Evolutionary conservation across 2,888 invertebrate genomes (phyloP), one percentile per base, ranked within the genome.

Genomic region (Tenthredo livida): DNA sequence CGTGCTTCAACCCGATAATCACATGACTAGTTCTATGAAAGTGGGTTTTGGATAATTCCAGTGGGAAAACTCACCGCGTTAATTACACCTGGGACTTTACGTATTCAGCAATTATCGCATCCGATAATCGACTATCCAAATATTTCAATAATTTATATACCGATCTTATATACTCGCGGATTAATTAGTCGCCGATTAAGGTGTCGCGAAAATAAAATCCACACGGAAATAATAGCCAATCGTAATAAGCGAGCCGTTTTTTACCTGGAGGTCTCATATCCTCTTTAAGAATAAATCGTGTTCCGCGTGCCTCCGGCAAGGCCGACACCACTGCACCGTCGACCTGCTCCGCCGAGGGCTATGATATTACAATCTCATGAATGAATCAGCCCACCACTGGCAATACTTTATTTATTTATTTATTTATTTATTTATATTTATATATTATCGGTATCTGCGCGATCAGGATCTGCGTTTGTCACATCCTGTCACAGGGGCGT

Each of bases 281-380:
- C 82, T 83, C 82, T 83, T 67, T 78, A 78, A 78, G 82, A 58
- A 25, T n/a, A 40, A 67, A 83, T 47, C 82, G 89, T 87, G 87
- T 87, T 89, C 87, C 86, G 78, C 86, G 86, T 87, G 91, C 92
- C 90, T 85, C 88, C 87, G 92, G 92, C 92, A 92, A 92, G 92
- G 92, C 89, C 92, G 91, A 86, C 67, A 77, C 84, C 40, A 17
- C n/a, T 9, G 61, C 40, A 17, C n/a, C 17, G 61, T 80, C 80
- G 88, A 92, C 91, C 89, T 90, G 92, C 90, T 89, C 90, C 87
- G 92, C 92, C 90, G 86, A 85, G 86, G 91, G 92, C 91, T 89
- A 83, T n/a, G 88, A 87, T 89, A 90, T 88, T 86, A 86, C 86
- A 87, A 87, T 88, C 87, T 90, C 85, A 89, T 92, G 91, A 92